Evolutionary conservation across 2,113 vertebrate species (phyloP), one percentile per base, ranked within the genome.

Genomic region (Pavo muticus): DNA sequence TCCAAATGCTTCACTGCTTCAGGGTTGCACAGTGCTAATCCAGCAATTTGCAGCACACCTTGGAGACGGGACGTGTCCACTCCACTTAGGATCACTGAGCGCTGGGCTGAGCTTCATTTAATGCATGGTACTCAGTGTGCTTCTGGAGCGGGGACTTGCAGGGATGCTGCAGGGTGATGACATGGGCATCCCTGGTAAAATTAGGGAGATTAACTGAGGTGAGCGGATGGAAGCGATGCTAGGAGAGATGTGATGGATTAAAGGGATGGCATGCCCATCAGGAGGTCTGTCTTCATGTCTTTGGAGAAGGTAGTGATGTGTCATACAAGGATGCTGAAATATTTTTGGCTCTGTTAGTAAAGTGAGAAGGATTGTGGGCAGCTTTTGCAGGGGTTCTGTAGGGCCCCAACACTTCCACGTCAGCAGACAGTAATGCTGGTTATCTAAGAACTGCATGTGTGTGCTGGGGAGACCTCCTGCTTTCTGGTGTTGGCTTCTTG

Each of bases 11-110:
- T 17, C 74, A 61, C 47, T 3, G 24, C 30, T 0, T 75, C 20
- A 40, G 40, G 35, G 18, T 16, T 45, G 72, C 1, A 48, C 2
- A 10, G 57, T 47, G 78, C 84, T 90, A 70, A 93, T 86, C 64
- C 0, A 4, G 57, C 69, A 25, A 54, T 90, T 95, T 73, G 32
- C 76, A 12, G 92, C 1, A 1, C 83, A 50, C 79, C 84, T 96
- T 24, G 37, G 85, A 90, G 91, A 93, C 85, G 59, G 71, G 91
- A 57, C 0, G 4, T 93, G 95, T 83, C 91, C 81, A 14, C 18
- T 5, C 70, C 77, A 48, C 59, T 96, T 71, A 94, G 74, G 30
- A 68, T 95, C 94, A 95, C 42, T n/a, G 29, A 81, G 64, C 3
- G 0, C 37, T 50, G 78, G n/a, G 78, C 82, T 95, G 90, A 0